Base-by-base conservation (phyloP, 2,888 invertebrate genomes). In the Limnephilus auricula region DNA sequence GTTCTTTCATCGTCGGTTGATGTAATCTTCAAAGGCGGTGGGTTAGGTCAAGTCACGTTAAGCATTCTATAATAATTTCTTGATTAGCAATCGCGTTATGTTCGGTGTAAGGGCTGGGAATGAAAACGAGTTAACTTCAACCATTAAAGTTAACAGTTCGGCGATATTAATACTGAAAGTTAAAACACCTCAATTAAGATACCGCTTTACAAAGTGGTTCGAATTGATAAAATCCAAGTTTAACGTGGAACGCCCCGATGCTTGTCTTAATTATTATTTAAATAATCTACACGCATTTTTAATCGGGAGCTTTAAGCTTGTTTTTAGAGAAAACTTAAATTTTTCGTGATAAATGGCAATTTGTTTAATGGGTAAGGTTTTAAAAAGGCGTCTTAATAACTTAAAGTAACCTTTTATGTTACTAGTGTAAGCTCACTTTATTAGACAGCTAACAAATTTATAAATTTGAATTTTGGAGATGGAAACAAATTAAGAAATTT, bases 1-100 rank as follows among this genome's bases (percentile, higher is more conserved):
- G 4, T 65, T 65, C 13, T 65, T 65, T 65, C 50, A 65, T 65
- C 50, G 18, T 25, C 50, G 18, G 50, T 65, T 5, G 25, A 18
- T 18, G 25, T 65, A 18, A 65, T 65, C 50, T 65, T 65, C 50
- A 65, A 65, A 65, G 50, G 50, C 50, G 3, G 50, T 65, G 65
- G 34, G 83, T 79, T 87, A 18, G 37, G 37, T 79, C 45, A 30
- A 83, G 91, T 90, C 91, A 90, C 91, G 91, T 85, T 85, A 90
- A 37, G 91, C 80, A 37, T 82, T 91, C 90, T 90, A 86, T 80
- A 90, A 90, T 91, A 91, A 91, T 90, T 91, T 87, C 91, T 85
- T 90, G 91, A 91, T 91, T 90, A 91, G 90, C 91, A 31, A 90
- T 90, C 90, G 85, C 90, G 90, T 90, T 84, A 90, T 84, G 79